phyloP scores from a whole-genome alignment of 2,113 vertebrate species.

The Lepus americanus region DNA sequence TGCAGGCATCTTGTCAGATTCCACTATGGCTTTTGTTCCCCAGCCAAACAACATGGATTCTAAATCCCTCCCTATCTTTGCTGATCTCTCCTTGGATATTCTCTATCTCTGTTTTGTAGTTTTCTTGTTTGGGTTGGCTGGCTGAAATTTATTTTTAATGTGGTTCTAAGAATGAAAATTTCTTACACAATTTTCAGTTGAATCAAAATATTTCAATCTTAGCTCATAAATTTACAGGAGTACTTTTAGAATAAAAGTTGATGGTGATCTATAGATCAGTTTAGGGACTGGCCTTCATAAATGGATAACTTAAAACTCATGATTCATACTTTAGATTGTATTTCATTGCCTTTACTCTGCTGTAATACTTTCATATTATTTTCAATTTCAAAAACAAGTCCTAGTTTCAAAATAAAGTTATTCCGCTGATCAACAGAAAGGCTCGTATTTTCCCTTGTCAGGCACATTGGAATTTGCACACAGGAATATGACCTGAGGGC shows the following conservation, averaged over 20 bases:
- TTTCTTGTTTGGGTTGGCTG: not conserved
- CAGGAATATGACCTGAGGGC: not conserved
- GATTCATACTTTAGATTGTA: not conserved
- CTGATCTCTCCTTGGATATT: not conserved
- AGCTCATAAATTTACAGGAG: not conserved
- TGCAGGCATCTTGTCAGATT: not conserved
- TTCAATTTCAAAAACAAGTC: not conserved
- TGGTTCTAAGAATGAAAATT: not conserved
- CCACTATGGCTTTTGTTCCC: not conserved
- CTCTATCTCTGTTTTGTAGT: not conserved
- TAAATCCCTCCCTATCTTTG: not conserved
- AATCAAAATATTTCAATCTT: not conserved
- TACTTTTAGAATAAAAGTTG: not conserved
- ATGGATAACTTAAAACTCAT: not conserved
- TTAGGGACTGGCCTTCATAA: not conserved
- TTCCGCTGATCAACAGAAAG: not conserved
- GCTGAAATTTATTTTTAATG: conserved; percentile 38
- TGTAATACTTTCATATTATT: not conserved
- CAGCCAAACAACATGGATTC: not conserved
- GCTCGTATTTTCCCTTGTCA: not conserved
- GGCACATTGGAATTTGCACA: not conserved
- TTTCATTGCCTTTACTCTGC: not conserved
- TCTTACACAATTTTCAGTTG: not conserved
- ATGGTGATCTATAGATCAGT: not conserved
- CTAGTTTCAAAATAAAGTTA: conserved; percentile 5